Evolutionary conservation across 2,113 vertebrate genomes (phyloP), one percentile per base, ranked within the genome.

Genomic region (Bufo gargarizans): DNA sequence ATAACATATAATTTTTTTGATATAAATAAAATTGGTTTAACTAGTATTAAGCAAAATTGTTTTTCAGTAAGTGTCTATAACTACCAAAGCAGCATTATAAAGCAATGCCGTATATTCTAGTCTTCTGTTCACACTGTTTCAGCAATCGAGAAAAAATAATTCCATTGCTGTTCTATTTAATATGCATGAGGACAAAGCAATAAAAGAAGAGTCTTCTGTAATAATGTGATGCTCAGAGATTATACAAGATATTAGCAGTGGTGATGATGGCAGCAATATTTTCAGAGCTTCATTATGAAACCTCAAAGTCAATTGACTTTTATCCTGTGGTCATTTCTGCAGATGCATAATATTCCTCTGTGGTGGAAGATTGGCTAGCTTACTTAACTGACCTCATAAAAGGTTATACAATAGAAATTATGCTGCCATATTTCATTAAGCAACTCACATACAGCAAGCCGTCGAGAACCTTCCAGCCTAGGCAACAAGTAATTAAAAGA

Each of bases 151-250:
- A 14, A 58, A 84, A 58, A 58, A 74, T 22, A 84, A 72, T 56
- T 58, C 9, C 53, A 71, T 45, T 74, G 50, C n/a, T 33, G 7
- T 43, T n/a, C 50, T 84, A 72, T 84, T 71, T 84, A 84, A 84
- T 72, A 84, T 84, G 67, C 82, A 84, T 71, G 65, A 84, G 50
- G 65, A 74, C 50, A 72, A 84, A 56, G 82, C 53, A 84, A 72
- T 84, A 84, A 71, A 72, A 84, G 49, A 84, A 84, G 65, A 45
- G 53, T 72, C 65, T 72, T 22, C 67, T 19, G 33, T 22, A 74
- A 84, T 84, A 84, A 72, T 84, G 82, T 58, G 67, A 56, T 72
- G 67, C 47, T 84, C 82, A 74, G 63, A 84, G 67, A 72, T 76
- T 76, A 77, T 47, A 16, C 49, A 86, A 17, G 56, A 78, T 86